Conservation (phyloP, 2,113 vertebrate genomes). For the Leptobrachium ailaonicum region DNA sequence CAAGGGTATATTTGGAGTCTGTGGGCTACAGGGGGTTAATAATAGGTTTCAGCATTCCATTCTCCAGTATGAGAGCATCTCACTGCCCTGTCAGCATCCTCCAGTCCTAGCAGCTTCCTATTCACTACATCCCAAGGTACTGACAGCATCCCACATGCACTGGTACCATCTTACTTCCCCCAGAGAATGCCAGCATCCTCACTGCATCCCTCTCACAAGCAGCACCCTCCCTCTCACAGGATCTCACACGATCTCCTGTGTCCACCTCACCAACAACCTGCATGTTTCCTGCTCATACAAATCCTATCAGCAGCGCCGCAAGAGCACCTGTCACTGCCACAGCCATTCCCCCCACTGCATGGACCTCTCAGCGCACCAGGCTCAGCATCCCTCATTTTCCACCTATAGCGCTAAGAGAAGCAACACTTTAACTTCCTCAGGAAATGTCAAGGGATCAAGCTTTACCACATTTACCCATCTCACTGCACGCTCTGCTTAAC, state of each 20-base stretch:
- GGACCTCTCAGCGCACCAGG: background rate
- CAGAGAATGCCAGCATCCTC: background rate
- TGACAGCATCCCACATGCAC: background rate
- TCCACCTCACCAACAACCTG: too few relatives aligned
- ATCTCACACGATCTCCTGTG: background rate
- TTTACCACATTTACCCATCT: too few relatives aligned
- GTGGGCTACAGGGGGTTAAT: constrained; percentile 10
- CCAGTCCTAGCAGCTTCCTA: background rate
- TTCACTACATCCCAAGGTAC: background rate
- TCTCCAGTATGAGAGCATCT: constrained; percentile 11
- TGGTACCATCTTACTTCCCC: background rate
- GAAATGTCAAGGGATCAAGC: too few relatives aligned
- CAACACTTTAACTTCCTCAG: too few relatives aligned
- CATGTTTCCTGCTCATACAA: too few relatives aligned
- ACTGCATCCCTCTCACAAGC: background rate
- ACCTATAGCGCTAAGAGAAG: too few relatives aligned
- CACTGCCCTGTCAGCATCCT: background rate
- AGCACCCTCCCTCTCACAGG: background rate
- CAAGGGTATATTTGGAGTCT: background rate
- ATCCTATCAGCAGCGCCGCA: too few relatives aligned
- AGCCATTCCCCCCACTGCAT: background rate
- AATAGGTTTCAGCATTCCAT: constrained; percentile 1
- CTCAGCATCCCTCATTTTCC: background rate
- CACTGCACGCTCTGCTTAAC: too few relatives aligned
- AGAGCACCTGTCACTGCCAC: background rate